A percentile compares a stretch with the other conserved stretches of the same genome.
Conservation (phyloP, 2,113 vertebrate genomes). For the Holacanthus passer region DNA sequence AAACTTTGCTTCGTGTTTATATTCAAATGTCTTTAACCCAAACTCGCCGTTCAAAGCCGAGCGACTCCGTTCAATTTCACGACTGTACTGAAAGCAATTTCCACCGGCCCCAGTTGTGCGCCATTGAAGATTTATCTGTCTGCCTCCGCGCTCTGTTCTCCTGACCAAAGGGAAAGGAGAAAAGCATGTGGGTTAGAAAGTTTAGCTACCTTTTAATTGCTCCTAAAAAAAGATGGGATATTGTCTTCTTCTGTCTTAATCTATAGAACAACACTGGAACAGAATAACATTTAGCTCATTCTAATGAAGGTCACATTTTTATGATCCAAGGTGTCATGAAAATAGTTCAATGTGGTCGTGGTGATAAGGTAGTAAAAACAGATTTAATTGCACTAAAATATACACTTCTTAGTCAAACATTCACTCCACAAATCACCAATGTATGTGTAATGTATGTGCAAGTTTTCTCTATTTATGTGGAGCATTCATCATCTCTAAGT, state of each 20-base stretch:
- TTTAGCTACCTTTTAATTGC: constrained; percentile 44
- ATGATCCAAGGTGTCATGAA: background rate
- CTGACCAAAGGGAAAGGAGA: constrained; percentile 47
- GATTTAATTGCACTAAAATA: background rate
- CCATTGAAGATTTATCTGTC: constrained; percentile 48
- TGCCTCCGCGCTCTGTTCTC: constrained; percentile 36
- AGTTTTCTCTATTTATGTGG: background rate
- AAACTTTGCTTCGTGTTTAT: constrained; percentile 46
- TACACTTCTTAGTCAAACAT: background rate
- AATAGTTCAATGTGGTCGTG: background rate
- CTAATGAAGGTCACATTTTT: background rate
- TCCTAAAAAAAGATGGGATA: constrained; percentile 3
- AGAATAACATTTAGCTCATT: background rate
- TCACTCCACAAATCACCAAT: background rate
- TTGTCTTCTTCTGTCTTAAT: constrained; percentile 3
- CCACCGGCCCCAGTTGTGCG: constrained; percentile 29
- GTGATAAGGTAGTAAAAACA: background rate
- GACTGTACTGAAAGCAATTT: constrained; percentile 53
- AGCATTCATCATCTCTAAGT: constrained; percentile 2
- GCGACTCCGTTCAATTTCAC: constrained; percentile 30
- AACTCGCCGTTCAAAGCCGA: constrained; percentile 46
- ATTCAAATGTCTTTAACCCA: constrained; percentile 40
- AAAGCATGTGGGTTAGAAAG: constrained; percentile 32
- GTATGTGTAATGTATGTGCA: background rate
- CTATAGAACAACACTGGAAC: background rate